These are phyloP conservation scores for Microctonus aethiopoides DNA, from an alignment of 2,888 invertebrate genomes.

Conservation along the genomic window DNA sequence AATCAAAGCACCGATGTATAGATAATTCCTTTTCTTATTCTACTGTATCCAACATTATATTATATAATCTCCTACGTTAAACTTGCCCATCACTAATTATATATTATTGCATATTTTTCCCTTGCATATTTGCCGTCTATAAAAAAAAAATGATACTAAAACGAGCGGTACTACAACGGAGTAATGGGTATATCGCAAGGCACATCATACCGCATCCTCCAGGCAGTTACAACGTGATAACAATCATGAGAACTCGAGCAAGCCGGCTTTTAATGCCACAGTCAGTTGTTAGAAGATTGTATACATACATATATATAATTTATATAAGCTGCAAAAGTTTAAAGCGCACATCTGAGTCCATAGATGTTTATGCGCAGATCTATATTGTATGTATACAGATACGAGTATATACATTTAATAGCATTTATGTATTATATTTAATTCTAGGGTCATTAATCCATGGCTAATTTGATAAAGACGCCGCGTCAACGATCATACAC, in stretches of 20 bases:
- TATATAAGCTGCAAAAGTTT: conserved; percentile 15
- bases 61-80: too few species aligned
- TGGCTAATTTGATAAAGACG: conserved; percentile 41
- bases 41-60: too few species aligned
- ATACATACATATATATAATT: not conserved
- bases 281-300: conserved; percentile 14
- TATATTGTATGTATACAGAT: not conserved
- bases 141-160: conserved; percentile 9
- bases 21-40: too few species aligned
- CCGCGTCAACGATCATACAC: conserved; percentile 24
- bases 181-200: conserved; percentile 12
- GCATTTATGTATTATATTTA: conserved; percentile 22
- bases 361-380: not conserved
- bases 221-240: conserved; percentile 28
- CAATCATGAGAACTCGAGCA: conserved; percentile 33
- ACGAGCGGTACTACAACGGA: not conserved
- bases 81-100: not conserved
- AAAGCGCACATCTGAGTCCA: not conserved
- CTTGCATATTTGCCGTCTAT: not conserved
- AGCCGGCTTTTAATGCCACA: conserved; percentile 20
- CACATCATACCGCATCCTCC: not conserved
- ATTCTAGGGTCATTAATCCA: conserved; percentile 38
- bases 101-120: conserved; percentile 11
- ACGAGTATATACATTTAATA: too few species aligned
- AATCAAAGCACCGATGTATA: too few species aligned